A percentile compares a stretch with the other conserved stretches of the same genome.
These are phyloP conservation scores for Mantis religiosa DNA, from an alignment of 2,888 invertebrate genomes.

Conservation along the genomic window DNA sequence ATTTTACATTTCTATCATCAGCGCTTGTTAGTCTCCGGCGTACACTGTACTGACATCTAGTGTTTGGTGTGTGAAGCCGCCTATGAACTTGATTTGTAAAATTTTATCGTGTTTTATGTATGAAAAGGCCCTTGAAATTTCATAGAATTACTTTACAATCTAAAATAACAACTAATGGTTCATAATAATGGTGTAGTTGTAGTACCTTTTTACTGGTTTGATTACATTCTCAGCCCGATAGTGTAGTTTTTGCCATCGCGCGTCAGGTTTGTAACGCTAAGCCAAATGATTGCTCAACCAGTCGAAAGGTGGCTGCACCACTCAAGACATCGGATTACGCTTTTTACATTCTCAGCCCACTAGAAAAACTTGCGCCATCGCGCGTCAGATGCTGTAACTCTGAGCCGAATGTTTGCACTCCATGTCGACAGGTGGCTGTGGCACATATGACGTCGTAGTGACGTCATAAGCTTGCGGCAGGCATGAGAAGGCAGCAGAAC, in stretches of 20 bases:
- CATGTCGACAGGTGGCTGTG: neutral
- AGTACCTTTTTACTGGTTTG: too few relatives aligned
- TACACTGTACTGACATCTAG: neutral
- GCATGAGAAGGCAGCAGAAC: neutral
- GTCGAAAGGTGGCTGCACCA: neutral
- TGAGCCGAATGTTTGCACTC: neutral
- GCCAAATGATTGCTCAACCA: neutral
- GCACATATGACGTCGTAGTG: neutral
- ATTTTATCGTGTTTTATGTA: too few relatives aligned
- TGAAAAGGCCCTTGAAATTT: too few relatives aligned
- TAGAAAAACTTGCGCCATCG: neutral
- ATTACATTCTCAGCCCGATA: too few relatives aligned
- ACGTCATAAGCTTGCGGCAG: neutral
- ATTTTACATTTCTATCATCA: neutral
- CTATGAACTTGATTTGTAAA: neutral
- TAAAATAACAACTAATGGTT: too few relatives aligned
- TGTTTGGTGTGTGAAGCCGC: neutral
- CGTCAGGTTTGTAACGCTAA: neutral
- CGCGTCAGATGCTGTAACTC: neutral
- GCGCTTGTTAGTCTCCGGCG: neutral
- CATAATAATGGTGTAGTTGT: too few relatives aligned
- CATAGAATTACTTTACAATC: accelerated
- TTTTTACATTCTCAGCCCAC: too few relatives aligned
- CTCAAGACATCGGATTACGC: too few relatives aligned
- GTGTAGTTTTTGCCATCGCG: neutral